Conservation (phyloP, 2,797 vertebrate genomes). For the Rhynchotus rufescens region DNA sequence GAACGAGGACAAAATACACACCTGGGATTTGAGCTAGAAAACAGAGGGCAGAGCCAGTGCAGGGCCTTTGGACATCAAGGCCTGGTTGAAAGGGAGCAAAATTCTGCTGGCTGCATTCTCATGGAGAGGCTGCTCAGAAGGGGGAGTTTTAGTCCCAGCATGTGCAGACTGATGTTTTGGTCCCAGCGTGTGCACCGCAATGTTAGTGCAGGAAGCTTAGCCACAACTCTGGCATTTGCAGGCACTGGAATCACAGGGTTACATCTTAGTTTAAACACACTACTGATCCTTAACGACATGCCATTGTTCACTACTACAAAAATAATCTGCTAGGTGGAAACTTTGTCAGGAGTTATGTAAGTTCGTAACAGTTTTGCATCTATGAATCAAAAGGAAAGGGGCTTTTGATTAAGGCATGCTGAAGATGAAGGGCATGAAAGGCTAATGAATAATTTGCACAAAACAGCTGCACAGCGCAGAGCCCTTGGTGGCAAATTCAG, state of each 20-base stretch:
- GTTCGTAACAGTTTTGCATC: background rate
- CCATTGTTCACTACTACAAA: background rate
- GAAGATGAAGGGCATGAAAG: background rate
- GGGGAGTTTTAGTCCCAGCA: accelerated
- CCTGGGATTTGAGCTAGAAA: background rate
- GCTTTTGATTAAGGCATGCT: slow-evolving; percentile 25
- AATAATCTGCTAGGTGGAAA: background rate
- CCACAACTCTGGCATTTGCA: background rate
- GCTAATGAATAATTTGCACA: background rate
- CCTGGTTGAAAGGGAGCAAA: background rate
- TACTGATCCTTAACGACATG: background rate
- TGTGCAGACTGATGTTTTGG: background rate
- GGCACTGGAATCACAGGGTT: background rate
- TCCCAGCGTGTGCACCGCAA: background rate
- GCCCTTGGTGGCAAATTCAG: slow-evolving; percentile 12
- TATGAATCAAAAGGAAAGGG: slow-evolving; percentile 5
- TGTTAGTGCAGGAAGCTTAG: accelerated
- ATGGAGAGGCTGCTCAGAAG: background rate
- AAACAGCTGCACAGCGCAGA: background rate
- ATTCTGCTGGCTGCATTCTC: background rate
- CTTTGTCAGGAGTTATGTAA: slow-evolving; percentile 8
- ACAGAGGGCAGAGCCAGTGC: background rate
- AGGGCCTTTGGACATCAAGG: background rate
- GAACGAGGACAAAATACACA: accelerated
- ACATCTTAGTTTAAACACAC: background rate